phyloP scores from a whole-genome alignment of 2,888 invertebrate genomes.

The Dendrolimus pini region DNA sequence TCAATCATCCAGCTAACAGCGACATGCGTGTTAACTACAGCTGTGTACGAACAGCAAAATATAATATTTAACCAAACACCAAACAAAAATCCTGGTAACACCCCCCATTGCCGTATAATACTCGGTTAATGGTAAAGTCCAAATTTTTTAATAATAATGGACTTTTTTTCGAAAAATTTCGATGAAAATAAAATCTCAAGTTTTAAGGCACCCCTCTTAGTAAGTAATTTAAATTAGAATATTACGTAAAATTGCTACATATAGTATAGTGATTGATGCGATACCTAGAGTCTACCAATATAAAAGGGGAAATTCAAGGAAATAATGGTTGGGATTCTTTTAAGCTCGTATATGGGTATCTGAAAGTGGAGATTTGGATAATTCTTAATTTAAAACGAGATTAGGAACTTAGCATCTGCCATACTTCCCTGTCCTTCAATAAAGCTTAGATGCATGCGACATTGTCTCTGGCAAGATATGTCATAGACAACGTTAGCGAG shows the following conservation, averaged over 20 bases:
- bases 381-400: no score
- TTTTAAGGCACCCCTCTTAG: no score
- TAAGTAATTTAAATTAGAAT: no score
- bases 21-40: slow-evolving; percentile 23
- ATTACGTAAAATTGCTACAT: no score
- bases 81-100: slow-evolving; percentile 64
- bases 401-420: slow-evolving; percentile 33
- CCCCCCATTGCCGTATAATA: slow-evolving; percentile 24
- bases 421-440: slow-evolving; percentile 66
- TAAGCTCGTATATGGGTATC: not conserved
- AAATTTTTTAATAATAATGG: slow-evolving; percentile 8
- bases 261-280: no score
- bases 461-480: slow-evolving; percentile 32
- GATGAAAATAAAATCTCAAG: no score
- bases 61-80: slow-evolving; percentile 13
- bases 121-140: slow-evolving; percentile 25
- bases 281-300: no score
- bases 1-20: slow-evolving; percentile 27
- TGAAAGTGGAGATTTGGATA: not conserved
- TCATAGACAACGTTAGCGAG: slow-evolving; percentile 35
- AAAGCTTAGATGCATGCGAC: slow-evolving; percentile 62
- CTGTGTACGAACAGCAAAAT: slow-evolving; percentile 60
- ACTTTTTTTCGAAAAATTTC: not conserved
- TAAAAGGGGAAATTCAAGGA: no score
- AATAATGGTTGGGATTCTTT: no score